Conservation (phyloP, 2,797 vertebrate genomes). For the Oreochromis grahami region DNA sequence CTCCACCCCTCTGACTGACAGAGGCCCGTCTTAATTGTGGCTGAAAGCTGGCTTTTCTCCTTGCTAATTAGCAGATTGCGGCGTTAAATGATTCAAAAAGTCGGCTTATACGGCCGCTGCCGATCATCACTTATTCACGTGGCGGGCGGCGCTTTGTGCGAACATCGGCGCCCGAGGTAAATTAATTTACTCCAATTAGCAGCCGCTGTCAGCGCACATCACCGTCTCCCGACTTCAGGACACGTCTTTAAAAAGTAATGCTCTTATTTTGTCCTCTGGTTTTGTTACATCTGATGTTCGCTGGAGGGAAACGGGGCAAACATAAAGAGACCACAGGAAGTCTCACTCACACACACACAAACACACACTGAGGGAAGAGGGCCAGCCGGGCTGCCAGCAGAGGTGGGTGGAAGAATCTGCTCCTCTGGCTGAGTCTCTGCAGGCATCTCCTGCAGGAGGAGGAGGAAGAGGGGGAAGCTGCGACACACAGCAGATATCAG, state of each 20-base stretch:
- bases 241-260: conserved; percentile 69
- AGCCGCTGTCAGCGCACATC: conserved; percentile 75
- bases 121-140: conserved; percentile 83
- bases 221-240: conserved; percentile 60
- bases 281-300: conserved; percentile 62
- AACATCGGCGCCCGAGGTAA: conserved; percentile 77
- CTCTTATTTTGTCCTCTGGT: conserved; percentile 68
- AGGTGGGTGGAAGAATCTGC: conserved; percentile 24
- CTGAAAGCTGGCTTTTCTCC: conserved; percentile 79
- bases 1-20: conserved; percentile 70
- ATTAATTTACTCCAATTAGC: conserved; percentile 85
- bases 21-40: conserved; percentile 77
- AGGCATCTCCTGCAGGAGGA: conserved; percentile 24
- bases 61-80: conserved; percentile 84
- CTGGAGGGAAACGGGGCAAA: conserved; percentile 61
- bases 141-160: conserved; percentile 63
- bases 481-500: not conserved
- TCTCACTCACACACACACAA: not conserved
- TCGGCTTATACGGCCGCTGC: conserved; percentile 70
- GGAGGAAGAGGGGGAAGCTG: not conserved
- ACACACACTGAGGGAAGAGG: not conserved
- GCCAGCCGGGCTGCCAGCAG: not conserved
- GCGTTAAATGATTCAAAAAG: conserved; percentile 87
- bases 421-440: conserved; percentile 8
- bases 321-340: conserved; percentile 41